Evolutionary conservation across 2,888 invertebrate species (phyloP), one percentile per base, ranked within the genome.

Genomic region (Drosophila parthenogenetica): DNA sequence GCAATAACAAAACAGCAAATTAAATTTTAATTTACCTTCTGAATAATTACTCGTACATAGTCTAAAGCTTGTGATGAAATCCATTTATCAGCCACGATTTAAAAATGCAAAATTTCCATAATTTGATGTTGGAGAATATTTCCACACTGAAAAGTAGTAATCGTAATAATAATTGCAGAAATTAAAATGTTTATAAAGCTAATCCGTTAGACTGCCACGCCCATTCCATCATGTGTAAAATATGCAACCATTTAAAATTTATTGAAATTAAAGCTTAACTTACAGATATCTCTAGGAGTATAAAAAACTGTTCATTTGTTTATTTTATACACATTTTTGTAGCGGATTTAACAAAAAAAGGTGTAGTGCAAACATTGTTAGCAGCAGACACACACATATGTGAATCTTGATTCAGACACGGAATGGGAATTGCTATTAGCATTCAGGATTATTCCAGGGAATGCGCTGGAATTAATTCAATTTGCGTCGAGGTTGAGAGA

Each of bases 381-480:
- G 19, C 43, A 40, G 14, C 19, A n/a, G n/a, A 16, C 46, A 48
- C 35, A 63, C 13, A 42, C 25, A 11, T 35, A 32, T 49, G 11
- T 11, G 19, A 22, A 61, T 32, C n/a, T 32, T 37, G 45, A 55
- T 55, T 61, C 60, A 35, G 16, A 17, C 37, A 19, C 19, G 10
- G 43, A 8, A 19, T 49, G 37, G 16, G 13, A 35, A 43, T 45
- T 55, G 40, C 10, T 45, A 40, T 61, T 50, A 54, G 42, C 32
- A 45, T 42, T 54, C 50, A 25, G 11, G 25, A 48, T 70, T 53
- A 51, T 32, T 58, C 54, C 35, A 32, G 45, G 37, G 53, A 14
- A 49, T 60, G 55, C 49, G 71, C 51, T 55, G 54, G 69, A 81
- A 81, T 77, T 73, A 86, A 87, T 81, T 81, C 74, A 77, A 73